Percentiles rank a stretch among this genome's conserved stretches.
phyloP scores from a whole-genome alignment of 1,140 invertebrate genomes.

The Pantala flavescens region DNA sequence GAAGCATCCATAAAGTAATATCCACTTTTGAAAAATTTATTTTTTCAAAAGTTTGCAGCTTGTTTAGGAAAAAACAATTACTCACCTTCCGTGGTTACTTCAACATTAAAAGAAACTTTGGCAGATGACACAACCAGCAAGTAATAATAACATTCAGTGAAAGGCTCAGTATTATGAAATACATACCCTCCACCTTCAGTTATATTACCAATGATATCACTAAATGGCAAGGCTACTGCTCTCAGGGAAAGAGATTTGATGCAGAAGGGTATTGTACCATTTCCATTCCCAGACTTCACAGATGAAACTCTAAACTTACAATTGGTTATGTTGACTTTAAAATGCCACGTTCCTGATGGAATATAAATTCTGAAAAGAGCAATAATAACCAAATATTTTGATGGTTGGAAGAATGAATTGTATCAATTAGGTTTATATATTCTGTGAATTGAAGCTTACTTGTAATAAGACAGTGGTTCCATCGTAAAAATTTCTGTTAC shows the following conservation, averaged over 20 bases:
- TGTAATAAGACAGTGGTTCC: slow-evolving; percentile 37
- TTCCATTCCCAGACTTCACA: slow-evolving; percentile 21
- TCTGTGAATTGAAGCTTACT: slow-evolving; percentile 28
- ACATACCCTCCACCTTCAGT: slow-evolving; percentile 31
- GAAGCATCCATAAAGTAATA: no score
- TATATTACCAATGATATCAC: slow-evolving; percentile 32
- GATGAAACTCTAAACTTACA: slow-evolving; percentile 33
- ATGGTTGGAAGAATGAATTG: not conserved
- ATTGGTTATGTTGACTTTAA: slow-evolving; percentile 37
- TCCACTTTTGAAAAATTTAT: no score
- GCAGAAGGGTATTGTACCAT: slow-evolving; percentile 28
- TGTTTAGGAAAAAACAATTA: not conserved
- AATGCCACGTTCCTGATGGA: slow-evolving; percentile 38
- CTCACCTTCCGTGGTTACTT: slow-evolving; percentile 35
- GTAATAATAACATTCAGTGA: slow-evolving; percentile 44
- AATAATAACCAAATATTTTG: slow-evolving; percentile 11
- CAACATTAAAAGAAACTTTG: slow-evolving; percentile 36
- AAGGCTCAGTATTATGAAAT: slow-evolving; percentile 38
- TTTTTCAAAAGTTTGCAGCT: no score
- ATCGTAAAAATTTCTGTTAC: slow-evolving; percentile 31
- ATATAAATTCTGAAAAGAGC: slow-evolving; percentile 39
- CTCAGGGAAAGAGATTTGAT: slow-evolving; percentile 35
- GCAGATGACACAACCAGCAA: slow-evolving; percentile 39
- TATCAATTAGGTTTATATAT: slow-evolving; percentile 1
- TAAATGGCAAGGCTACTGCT: slow-evolving; percentile 35